A percentile compares a stretch with the other conserved stretches of the same genome.
phyloP scores from a whole-genome alignment of 2,797 vertebrate species.

The Delichon dasypus region DNA sequence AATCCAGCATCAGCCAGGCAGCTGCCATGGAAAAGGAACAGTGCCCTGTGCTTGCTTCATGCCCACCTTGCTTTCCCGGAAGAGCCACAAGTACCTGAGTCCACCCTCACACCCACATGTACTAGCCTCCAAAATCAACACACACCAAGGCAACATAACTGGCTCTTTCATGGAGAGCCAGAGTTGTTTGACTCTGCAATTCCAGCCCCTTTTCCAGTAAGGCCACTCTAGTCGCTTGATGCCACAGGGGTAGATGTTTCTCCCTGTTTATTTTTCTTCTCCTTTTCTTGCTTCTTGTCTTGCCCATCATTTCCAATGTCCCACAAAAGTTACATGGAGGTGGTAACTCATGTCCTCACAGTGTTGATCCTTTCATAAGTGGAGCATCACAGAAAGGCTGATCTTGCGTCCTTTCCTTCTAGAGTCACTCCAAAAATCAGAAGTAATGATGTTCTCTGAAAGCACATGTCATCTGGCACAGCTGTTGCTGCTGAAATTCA shows the following conservation, averaged over 20 bases:
- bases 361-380: neutral
- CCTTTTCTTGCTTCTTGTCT: neutral
- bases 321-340: neutral
- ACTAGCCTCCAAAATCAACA: neutral
- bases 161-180: neutral
- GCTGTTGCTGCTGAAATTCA: neutral
- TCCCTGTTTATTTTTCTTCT: neutral
- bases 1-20: neutral
- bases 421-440: neutral
- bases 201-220: neutral
- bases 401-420: neutral
- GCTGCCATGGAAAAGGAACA: neutral
- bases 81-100: neutral
- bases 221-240: neutral
- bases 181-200: neutral
- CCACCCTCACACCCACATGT: neutral
- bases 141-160: neutral
- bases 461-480: neutral
- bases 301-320: neutral
- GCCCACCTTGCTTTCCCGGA: neutral
- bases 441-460: neutral
- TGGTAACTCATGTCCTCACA: rapidly evolving
- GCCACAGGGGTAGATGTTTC: neutral
- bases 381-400: neutral
- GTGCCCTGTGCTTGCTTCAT: neutral